Conservation (phyloP, 2,113 vertebrate genomes). For the Phyllostomus discolor region DNA sequence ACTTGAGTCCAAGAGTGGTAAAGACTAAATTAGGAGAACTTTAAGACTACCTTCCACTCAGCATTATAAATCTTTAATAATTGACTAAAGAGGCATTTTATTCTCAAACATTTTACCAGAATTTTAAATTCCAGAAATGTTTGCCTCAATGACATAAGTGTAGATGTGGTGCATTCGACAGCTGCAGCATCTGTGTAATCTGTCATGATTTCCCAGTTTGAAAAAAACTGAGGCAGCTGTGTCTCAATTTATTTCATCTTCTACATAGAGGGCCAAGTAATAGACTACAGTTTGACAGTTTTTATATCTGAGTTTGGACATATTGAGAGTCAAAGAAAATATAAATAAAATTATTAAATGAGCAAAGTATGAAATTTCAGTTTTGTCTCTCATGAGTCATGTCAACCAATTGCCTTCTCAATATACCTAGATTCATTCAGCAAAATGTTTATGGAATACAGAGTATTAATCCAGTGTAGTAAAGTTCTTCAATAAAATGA, state of each 20-base stretch:
- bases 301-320: neutral
- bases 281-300: neutral
- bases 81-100: neutral
- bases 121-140: constrained; percentile 10
- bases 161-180: neutral
- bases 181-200: neutral
- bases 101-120: neutral
- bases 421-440: neutral
- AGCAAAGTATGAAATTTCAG: neutral
- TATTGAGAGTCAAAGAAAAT: neutral
- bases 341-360: neutral
- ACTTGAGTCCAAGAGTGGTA: neutral
- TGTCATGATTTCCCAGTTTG: neutral
- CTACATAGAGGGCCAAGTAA: neutral
- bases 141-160: neutral
- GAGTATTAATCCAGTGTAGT: neutral
- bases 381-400: neutral
- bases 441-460: neutral
- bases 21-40: neutral
- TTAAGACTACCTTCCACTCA: constrained; percentile 3
- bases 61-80: neutral
- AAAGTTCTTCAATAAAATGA: neutral
- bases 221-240: neutral
- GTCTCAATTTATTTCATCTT: constrained; percentile 10
- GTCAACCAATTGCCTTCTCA: neutral